Percentiles rank a stretch among this genome's conserved stretches.
Evolutionary conservation across 2,797 vertebrate genomes (phyloP).

Genomic region (Apogon talboti): DNA sequence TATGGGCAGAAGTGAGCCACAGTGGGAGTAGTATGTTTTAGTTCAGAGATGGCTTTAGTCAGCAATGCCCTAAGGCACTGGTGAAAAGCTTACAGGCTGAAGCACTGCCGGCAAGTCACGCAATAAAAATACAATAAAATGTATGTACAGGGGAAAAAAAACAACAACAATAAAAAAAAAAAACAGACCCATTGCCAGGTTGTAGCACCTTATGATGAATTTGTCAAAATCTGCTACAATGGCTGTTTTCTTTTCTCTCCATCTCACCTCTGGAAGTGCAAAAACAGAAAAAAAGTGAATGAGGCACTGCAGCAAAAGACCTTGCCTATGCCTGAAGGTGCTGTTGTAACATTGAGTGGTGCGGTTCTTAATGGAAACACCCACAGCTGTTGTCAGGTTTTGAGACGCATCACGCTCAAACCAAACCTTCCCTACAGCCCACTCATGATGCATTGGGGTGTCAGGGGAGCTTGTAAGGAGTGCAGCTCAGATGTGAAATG

Average conservation of each 20-base stretch:
- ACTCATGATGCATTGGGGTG: constrained; percentile 76
- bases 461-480: constrained; percentile 71
- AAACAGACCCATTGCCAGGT: constrained; percentile 34
- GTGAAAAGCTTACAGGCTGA: constrained; percentile 44
- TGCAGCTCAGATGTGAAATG: constrained; percentile 67
- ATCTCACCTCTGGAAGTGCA: constrained; percentile 31
- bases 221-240: constrained; percentile 47
- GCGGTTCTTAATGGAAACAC: constrained; percentile 77
- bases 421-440: constrained; percentile 55
- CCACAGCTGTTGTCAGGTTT: constrained; percentile 76
- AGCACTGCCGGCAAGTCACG: constrained; percentile 26
- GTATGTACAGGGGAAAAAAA: neutral
- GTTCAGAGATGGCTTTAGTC: constrained; percentile 56
- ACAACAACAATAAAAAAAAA: no score
- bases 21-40: constrained; percentile 44
- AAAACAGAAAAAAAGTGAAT: constrained; percentile 23
- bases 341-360: constrained; percentile 65
- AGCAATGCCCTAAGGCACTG: constrained; percentile 49
- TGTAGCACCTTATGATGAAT: constrained; percentile 52
- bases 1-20: constrained; percentile 31
- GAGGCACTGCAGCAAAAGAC: constrained; percentile 21
- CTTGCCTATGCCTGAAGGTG: constrained; percentile 39
- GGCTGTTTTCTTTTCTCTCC: constrained; percentile 43
- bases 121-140: constrained; percentile 33
- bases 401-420: constrained; percentile 61